These are phyloP conservation scores for Chionis minor DNA, from an alignment of 2,113 vertebrate genomes.

Conservation along the genomic window DNA sequence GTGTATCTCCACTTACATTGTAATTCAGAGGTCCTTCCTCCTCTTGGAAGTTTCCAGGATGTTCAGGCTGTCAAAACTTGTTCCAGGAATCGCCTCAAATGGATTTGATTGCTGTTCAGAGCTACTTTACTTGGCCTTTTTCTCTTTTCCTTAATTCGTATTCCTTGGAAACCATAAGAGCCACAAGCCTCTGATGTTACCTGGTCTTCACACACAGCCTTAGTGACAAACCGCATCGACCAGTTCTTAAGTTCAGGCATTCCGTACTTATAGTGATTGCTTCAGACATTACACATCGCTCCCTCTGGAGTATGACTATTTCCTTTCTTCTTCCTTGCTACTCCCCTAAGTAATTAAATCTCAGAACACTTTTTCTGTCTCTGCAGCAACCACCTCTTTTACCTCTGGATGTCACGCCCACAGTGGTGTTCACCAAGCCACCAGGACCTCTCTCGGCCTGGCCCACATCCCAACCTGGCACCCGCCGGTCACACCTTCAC, in stretches of 20 bases:
- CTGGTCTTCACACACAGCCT: background rate
- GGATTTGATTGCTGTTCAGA: constrained; percentile 34
- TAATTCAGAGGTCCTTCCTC: background rate
- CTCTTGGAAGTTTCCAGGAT: background rate
- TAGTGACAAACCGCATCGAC: constrained; percentile 62
- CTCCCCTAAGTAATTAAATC: constrained; percentile 11
- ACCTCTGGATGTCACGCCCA: background rate
- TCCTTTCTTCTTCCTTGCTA: constrained; percentile 51
- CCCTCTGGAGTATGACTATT: constrained; percentile 2
- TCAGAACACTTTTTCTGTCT: constrained; percentile 45
- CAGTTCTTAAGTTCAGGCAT: constrained; percentile 30
- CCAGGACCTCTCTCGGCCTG: background rate
- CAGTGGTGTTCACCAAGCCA: background rate
- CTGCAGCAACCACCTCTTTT: background rate
- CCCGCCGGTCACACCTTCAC: background rate
- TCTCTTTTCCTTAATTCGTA: constrained; percentile 56
- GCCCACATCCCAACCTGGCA: constrained; percentile 18
- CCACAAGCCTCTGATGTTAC: constrained; percentile 58
- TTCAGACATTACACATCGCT: constrained; percentile 29
- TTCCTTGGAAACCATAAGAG: constrained; percentile 64
- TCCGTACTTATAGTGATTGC: constrained; percentile 37
- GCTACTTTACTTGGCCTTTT: constrained; percentile 13
- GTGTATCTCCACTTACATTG: constrained; percentile 22
- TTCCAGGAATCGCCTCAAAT: constrained; percentile 13
- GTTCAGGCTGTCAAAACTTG: background rate